Conservation (phyloP, 2,113 vertebrate species). For the Callipepla squamata region DNA sequence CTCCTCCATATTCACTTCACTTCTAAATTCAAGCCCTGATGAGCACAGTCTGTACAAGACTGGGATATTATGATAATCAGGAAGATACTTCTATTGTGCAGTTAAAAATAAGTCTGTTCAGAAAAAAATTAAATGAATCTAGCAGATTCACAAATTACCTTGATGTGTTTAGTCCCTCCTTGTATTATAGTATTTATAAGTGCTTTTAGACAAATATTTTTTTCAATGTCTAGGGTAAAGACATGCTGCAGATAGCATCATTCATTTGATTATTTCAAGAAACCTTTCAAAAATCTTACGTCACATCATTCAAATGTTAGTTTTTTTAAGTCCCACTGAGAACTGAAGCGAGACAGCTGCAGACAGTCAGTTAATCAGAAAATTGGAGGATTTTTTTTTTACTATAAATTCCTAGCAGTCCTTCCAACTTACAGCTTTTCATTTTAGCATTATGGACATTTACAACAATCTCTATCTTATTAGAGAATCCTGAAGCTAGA, state of each 20-base stretch:
- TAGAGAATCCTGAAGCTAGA: neutral
- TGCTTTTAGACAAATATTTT: neutral
- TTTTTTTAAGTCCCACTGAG: neutral
- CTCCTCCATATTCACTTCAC: neutral
- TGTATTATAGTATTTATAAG: fast-evolving
- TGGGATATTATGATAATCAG: neutral
- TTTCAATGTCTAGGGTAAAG: neutral
- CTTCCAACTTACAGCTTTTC: neutral
- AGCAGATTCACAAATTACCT: neutral
- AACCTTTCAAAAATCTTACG: neutral
- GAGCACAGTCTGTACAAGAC: neutral
- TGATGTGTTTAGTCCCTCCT: neutral
- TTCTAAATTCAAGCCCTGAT: neutral
- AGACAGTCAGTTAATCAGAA: fast-evolving
- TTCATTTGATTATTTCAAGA: neutral
- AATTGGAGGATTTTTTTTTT: neutral
- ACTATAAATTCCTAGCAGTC: neutral
- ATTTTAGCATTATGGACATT: neutral
- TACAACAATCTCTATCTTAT: neutral
- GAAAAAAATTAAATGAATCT: neutral
- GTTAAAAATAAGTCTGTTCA: neutral
- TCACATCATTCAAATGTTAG: neutral
- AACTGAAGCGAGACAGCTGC: neutral
- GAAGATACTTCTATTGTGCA: neutral
- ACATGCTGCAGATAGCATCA: neutral